phyloP scores from a whole-genome alignment of 2,888 invertebrate species.

The Aleiodes leptofemur region DNA sequence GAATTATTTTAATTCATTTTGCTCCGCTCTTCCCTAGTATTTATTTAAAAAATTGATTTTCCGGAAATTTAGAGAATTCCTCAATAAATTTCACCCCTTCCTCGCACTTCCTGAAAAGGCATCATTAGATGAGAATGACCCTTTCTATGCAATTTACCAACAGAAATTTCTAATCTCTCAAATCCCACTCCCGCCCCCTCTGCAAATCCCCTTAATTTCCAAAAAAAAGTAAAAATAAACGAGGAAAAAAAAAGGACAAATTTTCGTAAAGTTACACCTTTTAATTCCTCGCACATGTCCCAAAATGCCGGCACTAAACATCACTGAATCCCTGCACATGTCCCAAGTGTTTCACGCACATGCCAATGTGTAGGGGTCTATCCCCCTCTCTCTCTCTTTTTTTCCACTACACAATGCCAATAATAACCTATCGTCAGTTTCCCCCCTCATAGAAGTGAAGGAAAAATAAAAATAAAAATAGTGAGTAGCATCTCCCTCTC shows the following conservation, averaged over 20 bases:
- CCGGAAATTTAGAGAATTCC: too few species aligned
- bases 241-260: not conserved
- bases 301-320: constrained; percentile 8
- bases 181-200: too few species aligned
- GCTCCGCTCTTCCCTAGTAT: too few species aligned
- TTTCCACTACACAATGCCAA: constrained; percentile 69
- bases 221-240: not conserved
- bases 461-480: constrained; percentile 34
- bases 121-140: too few species aligned
- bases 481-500: constrained; percentile 50
- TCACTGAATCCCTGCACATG: too few species aligned
- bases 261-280: constrained; percentile 7
- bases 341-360: constrained; percentile 49
- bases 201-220: too few species aligned
- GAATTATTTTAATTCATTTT: too few species aligned
- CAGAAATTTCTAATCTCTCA: too few species aligned
- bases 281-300: constrained; percentile 49
- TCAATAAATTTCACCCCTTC: too few species aligned
- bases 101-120: too few species aligned
- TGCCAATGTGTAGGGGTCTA: constrained; percentile 46
- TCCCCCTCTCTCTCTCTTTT: not conserved
- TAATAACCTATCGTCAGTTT: constrained; percentile 69
- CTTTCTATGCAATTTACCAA: too few species aligned
- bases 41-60: too few species aligned
- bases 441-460: constrained; percentile 37